Conservation (phyloP, 2,797 vertebrate species). For the Neosilurus mollespiculum region DNA sequence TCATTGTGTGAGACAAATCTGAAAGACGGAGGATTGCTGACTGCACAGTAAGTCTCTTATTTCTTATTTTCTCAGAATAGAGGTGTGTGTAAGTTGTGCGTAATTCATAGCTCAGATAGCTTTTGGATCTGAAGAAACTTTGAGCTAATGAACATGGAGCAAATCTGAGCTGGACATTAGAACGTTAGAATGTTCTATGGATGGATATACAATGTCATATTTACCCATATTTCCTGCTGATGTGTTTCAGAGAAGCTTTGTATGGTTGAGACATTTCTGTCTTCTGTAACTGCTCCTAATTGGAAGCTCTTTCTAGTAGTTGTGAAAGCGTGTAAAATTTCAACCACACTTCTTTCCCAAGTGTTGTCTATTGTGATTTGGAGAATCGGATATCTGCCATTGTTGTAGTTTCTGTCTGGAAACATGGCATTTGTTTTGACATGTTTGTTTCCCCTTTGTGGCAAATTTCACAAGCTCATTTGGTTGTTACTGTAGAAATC, state of each 20-base stretch:
- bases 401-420: not conserved
- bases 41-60: conserved; percentile 67
- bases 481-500: conserved; percentile 4
- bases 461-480: conserved; percentile 1
- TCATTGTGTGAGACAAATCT: conserved; percentile 52
- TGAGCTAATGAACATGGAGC: not conserved
- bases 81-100: not conserved
- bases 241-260: not conserved
- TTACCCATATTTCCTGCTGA: conserved; percentile 14
- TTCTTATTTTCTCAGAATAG: conserved; percentile 13
- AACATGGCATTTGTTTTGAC: conserved; percentile 7
- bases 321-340: not conserved
- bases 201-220: not conserved
- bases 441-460: not conserved
- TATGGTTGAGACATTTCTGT: not conserved
- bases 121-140: not conserved
- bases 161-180: not conserved
- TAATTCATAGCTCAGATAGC: not conserved
- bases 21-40: conserved; percentile 55
- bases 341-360: not conserved
- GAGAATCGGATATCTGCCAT: not conserved
- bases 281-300: not conserved
- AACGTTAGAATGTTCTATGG: not conserved
- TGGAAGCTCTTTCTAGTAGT: not conserved
- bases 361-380: not conserved